Evolutionary conservation across 2,888 invertebrate genomes (phyloP).

Genomic region (Lutraria lutraria): DNA sequence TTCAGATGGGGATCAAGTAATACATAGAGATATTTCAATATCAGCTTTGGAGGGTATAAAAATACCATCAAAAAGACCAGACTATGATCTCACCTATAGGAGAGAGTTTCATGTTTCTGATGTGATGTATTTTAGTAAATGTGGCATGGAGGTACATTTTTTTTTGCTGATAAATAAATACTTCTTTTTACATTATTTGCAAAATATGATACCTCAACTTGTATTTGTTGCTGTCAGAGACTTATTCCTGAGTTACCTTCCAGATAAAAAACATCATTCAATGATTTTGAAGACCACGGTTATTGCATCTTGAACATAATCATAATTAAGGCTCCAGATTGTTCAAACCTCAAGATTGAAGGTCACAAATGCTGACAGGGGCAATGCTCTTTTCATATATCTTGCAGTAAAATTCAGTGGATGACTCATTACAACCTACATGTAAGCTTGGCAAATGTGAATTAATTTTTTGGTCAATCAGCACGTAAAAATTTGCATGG

Average conservation of each 20-base stretch:
- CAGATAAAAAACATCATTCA: neutral
- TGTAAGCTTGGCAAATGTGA: too few relatives aligned
- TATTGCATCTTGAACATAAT: neutral
- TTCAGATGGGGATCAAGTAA: slow-evolving; percentile 71
- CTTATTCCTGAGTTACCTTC: neutral
- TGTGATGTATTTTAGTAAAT: slow-evolving; percentile 95
- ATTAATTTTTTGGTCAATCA: too few relatives aligned
- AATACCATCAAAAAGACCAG: slow-evolving; percentile 69
- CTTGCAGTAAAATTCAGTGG: too few relatives aligned
- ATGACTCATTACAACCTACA: too few relatives aligned
- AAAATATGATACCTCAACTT: neutral
- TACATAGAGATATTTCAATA: slow-evolving; percentile 78
- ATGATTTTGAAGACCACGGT: neutral
- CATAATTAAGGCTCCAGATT: neutral
- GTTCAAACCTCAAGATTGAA: neutral
- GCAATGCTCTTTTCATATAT: neutral
- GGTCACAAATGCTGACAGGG: neutral
- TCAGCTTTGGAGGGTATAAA: slow-evolving; percentile 78
- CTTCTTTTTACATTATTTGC: too few relatives aligned
- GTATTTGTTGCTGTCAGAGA: neutral
- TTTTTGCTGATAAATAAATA: neutral
- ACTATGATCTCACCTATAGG: slow-evolving; percentile 84
- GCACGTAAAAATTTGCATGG: neutral
- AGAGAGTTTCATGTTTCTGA: slow-evolving; percentile 93
- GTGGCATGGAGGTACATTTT: slow-evolving; percentile 92